Evolutionary conservation across 2,797 vertebrate species (phyloP).

Genomic region (Eurystomus glaucurus): DNA sequence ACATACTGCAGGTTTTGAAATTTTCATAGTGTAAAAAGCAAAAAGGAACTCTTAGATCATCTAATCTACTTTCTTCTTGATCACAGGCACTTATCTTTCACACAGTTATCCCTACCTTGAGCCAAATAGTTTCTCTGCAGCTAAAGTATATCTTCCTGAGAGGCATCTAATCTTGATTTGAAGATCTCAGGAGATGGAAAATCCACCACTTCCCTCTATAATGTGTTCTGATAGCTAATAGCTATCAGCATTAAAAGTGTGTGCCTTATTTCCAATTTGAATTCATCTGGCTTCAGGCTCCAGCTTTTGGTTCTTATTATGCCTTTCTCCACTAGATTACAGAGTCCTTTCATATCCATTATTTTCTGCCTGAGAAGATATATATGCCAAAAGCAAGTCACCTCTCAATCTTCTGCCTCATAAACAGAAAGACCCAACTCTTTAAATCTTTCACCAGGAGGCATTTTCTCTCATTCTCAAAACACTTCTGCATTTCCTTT

Average conservation of each 20-base stretch:
- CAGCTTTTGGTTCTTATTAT: slow-evolving; percentile 65
- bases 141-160: slow-evolving; percentile 54
- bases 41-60: slow-evolving; percentile 39
- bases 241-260: slow-evolving; percentile 69
- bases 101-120: slow-evolving; percentile 52
- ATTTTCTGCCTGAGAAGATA: slow-evolving; percentile 66
- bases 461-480: slow-evolving; percentile 6
- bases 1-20: slow-evolving; percentile 6
- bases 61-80: slow-evolving; percentile 64
- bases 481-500: neutral
- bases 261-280: slow-evolving; percentile 73
- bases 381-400: slow-evolving; percentile 60
- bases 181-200: slow-evolving; percentile 71
- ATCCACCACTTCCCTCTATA: slow-evolving; percentile 62
- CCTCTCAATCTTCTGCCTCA: slow-evolving; percentile 58
- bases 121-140: slow-evolving; percentile 56
- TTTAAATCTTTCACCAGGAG: slow-evolving; percentile 46
- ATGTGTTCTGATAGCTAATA: slow-evolving; percentile 71
- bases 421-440: slow-evolving; percentile 57
- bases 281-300: slow-evolving; percentile 71
- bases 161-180: slow-evolving; percentile 69
- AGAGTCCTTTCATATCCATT: slow-evolving; percentile 61
- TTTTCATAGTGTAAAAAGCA: slow-evolving; percentile 26
- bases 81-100: slow-evolving; percentile 62
- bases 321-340: slow-evolving; percentile 70